Evolutionary conservation across 1,140 invertebrate genomes (phyloP).

Genomic region (Drosophila ercepeae): DNA sequence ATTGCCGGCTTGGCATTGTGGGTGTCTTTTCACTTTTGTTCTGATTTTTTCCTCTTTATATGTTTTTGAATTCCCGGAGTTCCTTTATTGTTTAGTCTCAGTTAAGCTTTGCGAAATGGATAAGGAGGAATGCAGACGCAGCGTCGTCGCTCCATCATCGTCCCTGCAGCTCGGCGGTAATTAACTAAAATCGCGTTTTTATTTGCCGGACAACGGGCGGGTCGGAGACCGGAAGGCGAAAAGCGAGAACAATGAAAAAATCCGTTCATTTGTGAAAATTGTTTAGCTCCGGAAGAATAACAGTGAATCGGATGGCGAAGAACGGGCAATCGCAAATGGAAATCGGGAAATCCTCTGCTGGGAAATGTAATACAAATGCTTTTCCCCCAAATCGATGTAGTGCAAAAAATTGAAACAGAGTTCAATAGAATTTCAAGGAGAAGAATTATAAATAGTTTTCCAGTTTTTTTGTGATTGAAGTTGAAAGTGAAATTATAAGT

Average conservation of each 20-base stretch:
- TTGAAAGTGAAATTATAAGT: too few species aligned
- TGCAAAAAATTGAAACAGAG: not conserved
- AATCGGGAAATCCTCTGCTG: conserved; percentile 42
- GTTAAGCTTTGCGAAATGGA: conserved; percentile 3
- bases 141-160: conserved; percentile 20
- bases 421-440: not conserved
- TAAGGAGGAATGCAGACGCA: conserved; percentile 16
- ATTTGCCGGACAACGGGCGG: conserved; percentile 29
- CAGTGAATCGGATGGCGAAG: conserved; percentile 19
- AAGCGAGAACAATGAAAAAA: conserved; percentile 50
- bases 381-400: not conserved
- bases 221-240: not conserved
- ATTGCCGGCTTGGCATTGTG: too few species aligned
- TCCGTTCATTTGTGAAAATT: conserved; percentile 72
- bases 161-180: conserved; percentile 41
- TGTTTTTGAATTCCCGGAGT: conserved; percentile 9
- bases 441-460: not conserved
- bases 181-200: conserved; percentile 69
- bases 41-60: conserved; percentile 1
- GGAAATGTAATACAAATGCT: conserved; percentile 46
- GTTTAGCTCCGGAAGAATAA: conserved; percentile 46
- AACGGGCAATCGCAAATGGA: conserved; percentile 38
- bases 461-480: too few species aligned
- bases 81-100: conserved; percentile 28
- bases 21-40: conserved; percentile 3